Conservation (phyloP, 1,140 invertebrate species). For the Homalodisca vitripennis region DNA sequence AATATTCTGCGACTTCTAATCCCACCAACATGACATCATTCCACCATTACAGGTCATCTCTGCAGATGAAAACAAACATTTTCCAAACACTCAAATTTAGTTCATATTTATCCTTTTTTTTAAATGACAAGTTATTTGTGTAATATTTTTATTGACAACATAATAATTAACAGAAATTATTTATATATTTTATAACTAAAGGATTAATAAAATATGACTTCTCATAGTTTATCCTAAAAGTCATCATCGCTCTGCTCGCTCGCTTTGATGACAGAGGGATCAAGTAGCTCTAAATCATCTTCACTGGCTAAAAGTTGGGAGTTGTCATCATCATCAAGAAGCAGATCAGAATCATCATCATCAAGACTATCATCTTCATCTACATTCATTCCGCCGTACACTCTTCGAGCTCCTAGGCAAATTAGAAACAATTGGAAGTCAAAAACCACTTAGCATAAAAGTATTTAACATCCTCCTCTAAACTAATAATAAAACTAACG, state of each 20-base stretch:
- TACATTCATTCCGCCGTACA: slow-evolving; percentile 29
- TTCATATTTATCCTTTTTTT: neutral
- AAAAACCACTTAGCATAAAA: too few relatives aligned
- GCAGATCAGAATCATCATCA: slow-evolving; percentile 3
- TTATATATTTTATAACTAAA: neutral
- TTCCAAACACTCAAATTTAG: neutral
- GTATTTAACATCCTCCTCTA: too few relatives aligned
- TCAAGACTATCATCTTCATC: slow-evolving; percentile 14
- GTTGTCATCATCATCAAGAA: slow-evolving; percentile 29
- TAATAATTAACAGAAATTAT: too few relatives aligned
- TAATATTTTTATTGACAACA: neutral
- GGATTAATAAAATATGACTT: neutral
- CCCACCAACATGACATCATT: too few relatives aligned
- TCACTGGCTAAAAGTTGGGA: neutral
- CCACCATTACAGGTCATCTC: too few relatives aligned
- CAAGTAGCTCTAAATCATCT: slow-evolving; percentile 18
- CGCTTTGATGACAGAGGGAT: neutral
- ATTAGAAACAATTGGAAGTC: too few relatives aligned
- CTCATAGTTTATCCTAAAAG: neutral
- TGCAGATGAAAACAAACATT: neutral
- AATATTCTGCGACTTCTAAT: too few relatives aligned
- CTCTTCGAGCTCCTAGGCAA: too few relatives aligned
- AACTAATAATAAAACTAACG: too few relatives aligned
- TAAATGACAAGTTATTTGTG: neutral
- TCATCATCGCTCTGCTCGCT: neutral